phyloP scores from a whole-genome alignment of 2,113 vertebrate genomes.

The Tragelaphus imberbis region DNA sequence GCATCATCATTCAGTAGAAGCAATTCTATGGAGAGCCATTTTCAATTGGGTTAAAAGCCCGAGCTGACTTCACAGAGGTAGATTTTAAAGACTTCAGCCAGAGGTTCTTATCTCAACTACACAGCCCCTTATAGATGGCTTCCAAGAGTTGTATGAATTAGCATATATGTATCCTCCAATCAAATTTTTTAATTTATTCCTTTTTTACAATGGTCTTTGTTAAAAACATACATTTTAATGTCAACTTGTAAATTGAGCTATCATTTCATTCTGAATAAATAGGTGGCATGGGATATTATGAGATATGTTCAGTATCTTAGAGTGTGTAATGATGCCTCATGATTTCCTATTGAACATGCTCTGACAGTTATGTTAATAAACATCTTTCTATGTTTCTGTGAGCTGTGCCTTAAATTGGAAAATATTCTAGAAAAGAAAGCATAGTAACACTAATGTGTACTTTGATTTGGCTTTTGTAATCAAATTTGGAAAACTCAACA shows the following conservation, averaged over 20 bases:
- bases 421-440: conserved; percentile 19
- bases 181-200: not conserved
- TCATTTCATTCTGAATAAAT: not conserved
- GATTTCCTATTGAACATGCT: not conserved
- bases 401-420: not conserved
- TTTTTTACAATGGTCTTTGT: not conserved
- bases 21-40: not conserved
- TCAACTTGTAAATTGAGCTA: not conserved
- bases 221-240: not conserved
- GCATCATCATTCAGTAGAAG: not conserved
- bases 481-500: not conserved
- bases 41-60: not conserved
- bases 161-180: not conserved
- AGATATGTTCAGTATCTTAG: not conserved
- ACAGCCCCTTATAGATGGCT: not conserved
- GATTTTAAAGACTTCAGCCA: not conserved
- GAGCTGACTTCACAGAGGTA: not conserved
- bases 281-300: not conserved
- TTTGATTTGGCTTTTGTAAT: not conserved
- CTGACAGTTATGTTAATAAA: not conserved
- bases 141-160: not conserved
- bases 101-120: not conserved
- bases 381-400: not conserved
- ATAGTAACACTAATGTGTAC: not conserved
- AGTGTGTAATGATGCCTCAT: not conserved